Conservation (phyloP, 2,797 vertebrate genomes). For the Sardinella longiceps region DNA sequence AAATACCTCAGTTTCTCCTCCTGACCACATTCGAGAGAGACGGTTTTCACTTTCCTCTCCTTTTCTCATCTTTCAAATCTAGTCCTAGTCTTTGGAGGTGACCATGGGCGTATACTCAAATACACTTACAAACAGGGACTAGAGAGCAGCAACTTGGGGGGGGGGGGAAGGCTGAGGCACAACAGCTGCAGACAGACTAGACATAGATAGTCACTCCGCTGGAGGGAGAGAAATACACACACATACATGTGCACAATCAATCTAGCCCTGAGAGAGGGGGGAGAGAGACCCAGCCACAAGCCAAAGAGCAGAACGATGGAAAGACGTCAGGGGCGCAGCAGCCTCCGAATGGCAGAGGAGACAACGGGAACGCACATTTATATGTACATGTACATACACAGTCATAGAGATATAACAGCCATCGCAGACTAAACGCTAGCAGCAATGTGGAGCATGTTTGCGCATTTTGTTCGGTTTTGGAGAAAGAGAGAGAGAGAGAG, state of each 20-base stretch:
- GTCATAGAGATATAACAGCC: slow-evolving; percentile 70
- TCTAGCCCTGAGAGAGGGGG: background rate
- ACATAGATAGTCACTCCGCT: slow-evolving; percentile 64
- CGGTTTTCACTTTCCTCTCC: background rate
- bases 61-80: background rate
- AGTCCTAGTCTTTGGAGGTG: slow-evolving; percentile 62
- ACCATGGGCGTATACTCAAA: slow-evolving; percentile 99
- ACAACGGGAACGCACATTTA: slow-evolving; percentile 10
- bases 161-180: slow-evolving; percentile 67
- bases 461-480: slow-evolving; percentile 58
- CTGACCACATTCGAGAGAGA: too few relatives aligned
- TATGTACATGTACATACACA: slow-evolving; percentile 15
- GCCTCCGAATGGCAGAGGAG: slow-evolving; percentile 62
- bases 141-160: slow-evolving; percentile 69
- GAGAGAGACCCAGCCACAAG: slow-evolving; percentile 78
- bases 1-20: too few relatives aligned
- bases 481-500: too few relatives aligned
- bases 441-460: slow-evolving; percentile 75
- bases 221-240: slow-evolving; percentile 42
- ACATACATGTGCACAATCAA: slow-evolving; percentile 24
- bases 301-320: slow-evolving; percentile 71
- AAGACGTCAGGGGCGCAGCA: slow-evolving; percentile 80
- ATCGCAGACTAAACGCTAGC: slow-evolving; percentile 61
- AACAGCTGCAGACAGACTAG: slow-evolving; percentile 76
- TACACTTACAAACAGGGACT: slow-evolving; percentile 85